A percentile compares a stretch with the other conserved stretches of the same genome.
Evolutionary conservation across 2,113 vertebrate genomes (phyloP).

Genomic region (Stictonetta naevosa): DNA sequence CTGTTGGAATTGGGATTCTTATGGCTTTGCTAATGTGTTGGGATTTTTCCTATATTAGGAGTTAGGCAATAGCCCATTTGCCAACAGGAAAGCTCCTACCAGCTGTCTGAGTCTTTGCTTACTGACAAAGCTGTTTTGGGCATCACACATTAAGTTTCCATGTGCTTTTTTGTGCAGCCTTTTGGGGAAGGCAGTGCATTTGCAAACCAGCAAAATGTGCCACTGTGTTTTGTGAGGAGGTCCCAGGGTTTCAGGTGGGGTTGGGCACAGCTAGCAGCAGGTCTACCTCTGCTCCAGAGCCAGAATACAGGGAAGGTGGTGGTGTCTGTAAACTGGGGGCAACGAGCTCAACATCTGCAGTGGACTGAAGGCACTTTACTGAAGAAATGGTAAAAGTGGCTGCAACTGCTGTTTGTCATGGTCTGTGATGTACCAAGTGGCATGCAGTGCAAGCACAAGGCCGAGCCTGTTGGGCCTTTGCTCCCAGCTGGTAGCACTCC

Average conservation of each 20-base stretch:
- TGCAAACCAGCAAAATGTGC: background rate
- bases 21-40: background rate
- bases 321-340: fast-evolving
- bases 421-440: background rate
- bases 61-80: background rate
- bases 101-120: fast-evolving
- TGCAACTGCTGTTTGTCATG: background rate
- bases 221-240: background rate
- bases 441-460: no score
- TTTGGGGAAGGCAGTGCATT: background rate
- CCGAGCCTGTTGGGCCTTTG: background rate
- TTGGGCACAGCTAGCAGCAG: background rate
- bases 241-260: fast-evolving
- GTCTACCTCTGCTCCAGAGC: fast-evolving
- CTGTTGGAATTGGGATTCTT: background rate
- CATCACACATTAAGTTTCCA: fast-evolving
- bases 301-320: background rate
- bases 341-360: background rate
- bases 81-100: background rate
- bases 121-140: fast-evolving
- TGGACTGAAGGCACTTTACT: background rate
- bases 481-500: background rate
- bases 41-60: background rate
- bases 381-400: background rate
- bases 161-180: no score